phyloP scores from a whole-genome alignment of 2,113 vertebrate genomes.

The Chaenogobius annularis region DNA sequence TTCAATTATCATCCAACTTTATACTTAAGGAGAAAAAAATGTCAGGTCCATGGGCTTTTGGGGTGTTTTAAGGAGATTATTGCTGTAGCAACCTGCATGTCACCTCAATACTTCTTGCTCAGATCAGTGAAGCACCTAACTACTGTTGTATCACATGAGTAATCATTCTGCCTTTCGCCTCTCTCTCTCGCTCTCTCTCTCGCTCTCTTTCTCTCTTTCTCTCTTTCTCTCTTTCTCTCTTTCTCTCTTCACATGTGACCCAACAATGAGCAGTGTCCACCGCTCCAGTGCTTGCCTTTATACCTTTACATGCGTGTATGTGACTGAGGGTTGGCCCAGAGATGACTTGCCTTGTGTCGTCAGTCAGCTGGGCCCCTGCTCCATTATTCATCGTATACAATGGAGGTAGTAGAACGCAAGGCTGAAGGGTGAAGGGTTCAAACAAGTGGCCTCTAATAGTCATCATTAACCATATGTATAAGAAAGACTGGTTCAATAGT shows the following conservation, averaged over 20 bases:
- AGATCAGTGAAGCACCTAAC: constrained; percentile 1
- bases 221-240: constrained; percentile 11
- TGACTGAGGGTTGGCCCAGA: constrained; percentile 62
- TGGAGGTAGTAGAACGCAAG: constrained; percentile 59
- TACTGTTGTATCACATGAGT: not conserved
- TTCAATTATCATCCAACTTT: not conserved
- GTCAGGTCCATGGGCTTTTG: not conserved
- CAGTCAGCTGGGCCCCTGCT: constrained; percentile 77
- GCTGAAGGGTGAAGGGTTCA: constrained; percentile 36
- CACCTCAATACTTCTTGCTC: not conserved
- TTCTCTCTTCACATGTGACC: constrained; percentile 27
- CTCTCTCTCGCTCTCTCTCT: constrained; percentile 14
- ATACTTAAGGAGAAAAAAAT: not conserved
- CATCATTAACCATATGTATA: constrained; percentile 4
- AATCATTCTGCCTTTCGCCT: constrained; percentile 7
- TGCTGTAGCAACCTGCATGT: not conserved
- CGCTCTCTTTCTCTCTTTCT: constrained; percentile 10
- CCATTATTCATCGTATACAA: constrained; percentile 78
- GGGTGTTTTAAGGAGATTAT: not conserved
- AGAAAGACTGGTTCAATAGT: not conserved
- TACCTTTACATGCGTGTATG: constrained; percentile 51
- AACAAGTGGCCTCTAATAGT: constrained; percentile 28
- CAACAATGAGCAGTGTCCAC: constrained; percentile 45
- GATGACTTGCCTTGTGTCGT: constrained; percentile 68
- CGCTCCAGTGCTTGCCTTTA: constrained; percentile 51